Conservation (phyloP, 2,888 invertebrate species). For the Ennomos erosarius region DNA sequence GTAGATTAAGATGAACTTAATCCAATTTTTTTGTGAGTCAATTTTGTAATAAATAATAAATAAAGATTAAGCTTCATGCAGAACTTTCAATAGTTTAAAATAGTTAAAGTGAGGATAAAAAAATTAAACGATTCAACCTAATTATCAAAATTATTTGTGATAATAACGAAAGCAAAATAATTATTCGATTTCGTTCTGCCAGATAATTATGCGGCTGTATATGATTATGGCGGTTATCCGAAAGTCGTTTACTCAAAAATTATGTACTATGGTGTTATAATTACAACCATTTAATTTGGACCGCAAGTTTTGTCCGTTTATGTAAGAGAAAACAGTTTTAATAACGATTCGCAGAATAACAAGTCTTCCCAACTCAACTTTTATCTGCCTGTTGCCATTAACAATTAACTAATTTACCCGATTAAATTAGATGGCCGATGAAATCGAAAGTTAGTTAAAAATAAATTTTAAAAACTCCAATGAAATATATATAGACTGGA, state of each 20-base stretch:
- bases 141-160: not conserved
- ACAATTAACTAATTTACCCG: slow-evolving; percentile 16
- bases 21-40: slow-evolving; percentile 8
- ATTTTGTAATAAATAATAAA: not conserved
- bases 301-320: slow-evolving; percentile 4
- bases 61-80: no score
- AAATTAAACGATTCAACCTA: no score
- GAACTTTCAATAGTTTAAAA: not conserved
- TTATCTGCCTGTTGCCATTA: slow-evolving; percentile 9
- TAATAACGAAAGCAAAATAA: not conserved
- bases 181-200: no score
- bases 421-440: slow-evolving; percentile 7
- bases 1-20: slow-evolving; percentile 17
- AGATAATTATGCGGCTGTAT: not conserved
- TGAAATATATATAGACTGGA: slow-evolving; percentile 33
- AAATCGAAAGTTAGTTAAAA: slow-evolving; percentile 35
- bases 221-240: slow-evolving; percentile 5
- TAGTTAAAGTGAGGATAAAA: no score
- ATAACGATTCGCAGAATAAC: not conserved
- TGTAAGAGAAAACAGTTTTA: slow-evolving; percentile 18
- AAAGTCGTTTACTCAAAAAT: slow-evolving; percentile 2
- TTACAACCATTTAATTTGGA: slow-evolving; percentile 8
- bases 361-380: not conserved
- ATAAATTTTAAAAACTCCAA: slow-evolving; percentile 36
- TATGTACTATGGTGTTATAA: slow-evolving; percentile 11